Evolutionary conservation across 1,140 invertebrate species (phyloP), one percentile per base, ranked within the genome.

Genomic region (Cecropterus lyciades): DNA sequence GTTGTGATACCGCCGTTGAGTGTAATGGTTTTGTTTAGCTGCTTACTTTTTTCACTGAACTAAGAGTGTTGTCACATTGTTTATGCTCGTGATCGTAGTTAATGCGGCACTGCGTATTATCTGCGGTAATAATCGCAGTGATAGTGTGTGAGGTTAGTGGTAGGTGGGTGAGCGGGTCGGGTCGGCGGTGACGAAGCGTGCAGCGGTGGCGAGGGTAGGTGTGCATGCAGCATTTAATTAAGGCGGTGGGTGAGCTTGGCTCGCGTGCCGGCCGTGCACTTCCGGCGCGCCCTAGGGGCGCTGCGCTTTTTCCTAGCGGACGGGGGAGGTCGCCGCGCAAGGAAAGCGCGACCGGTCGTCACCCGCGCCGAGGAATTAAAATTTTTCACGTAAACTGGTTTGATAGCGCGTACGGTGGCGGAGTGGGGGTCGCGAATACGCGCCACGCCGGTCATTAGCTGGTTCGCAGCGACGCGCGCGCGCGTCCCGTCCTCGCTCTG

Each of bases 361-460:
- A 90, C 87, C 82, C 83, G 84, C 77, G 70, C 71, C 63, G 75
- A 79, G 83, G 80, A 87, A 89, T 89, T 88, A 88, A 88, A 89
- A 89, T 87, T 91, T 91, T 91, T 91, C 88, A 89, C 84, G 84
- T 86, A 91, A 91, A 91, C 88, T 85, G 85, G 88, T 91, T 91
- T 89, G 84, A 89, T 91, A 91, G 82, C 81, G 79, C 76, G 79
- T 81, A 83, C 73, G 62, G 73, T 79, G 33, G 33, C 33, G 77
- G 85, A 85, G 87, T 88, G 86, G 88, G 88, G 88, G 84, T 85
- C 84, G 86, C 86, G 84, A 89, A 85, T 85, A 84, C 82, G 77
- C 80, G 79, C 73, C 73, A 70, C 73, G 82, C 77, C 85, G 81
- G 81, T 87, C 85, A 89, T 89, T 88, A 89, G 84, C 84, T 82